Evolutionary conservation across 1,140 invertebrate species (phyloP), one percentile per base, ranked within the genome.

Genomic region (Gonatopus flavifemur): DNA sequence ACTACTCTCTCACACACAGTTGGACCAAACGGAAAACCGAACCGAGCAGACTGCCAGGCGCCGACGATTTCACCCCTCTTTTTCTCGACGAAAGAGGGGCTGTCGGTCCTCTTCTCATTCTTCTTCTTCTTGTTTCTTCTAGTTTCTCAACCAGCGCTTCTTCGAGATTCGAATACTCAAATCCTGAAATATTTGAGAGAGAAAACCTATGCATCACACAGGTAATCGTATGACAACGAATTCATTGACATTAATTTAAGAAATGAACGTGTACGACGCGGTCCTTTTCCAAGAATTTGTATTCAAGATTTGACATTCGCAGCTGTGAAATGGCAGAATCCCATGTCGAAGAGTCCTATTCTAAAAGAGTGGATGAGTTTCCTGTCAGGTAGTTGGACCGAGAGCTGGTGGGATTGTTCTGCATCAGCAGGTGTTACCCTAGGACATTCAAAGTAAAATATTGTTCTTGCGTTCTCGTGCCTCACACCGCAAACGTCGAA

Each of bases 11-110:
- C n/a, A n/a, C n/a, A n/a, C n/a, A n/a, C n/a, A n/a, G n/a, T 66
- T 52, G 51, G 64, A 59, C 57, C 39, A 53, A 56, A 61, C 57
- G 59, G 61, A 62, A 55, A 67, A 71, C 61, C 60, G 56, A 62
- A 64, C 56, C 47, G 64, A 71, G 57, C 65, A 74, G 72, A 73
- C 70, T 68, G 67, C 59, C 62, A 56, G 69, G 66, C 72, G 69
- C 68, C 70, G 55, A 58, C 50, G 28, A 58, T 64, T 62, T 58
- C 57, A 63, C 57, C 59, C 66, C 56, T 60, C 58, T 59, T 64
- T 44, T 38, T 32, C 30, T 52, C 33, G 20, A 30, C 8, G 15
- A 37, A n/a, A 35, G 31, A 44, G 46, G 30, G 50, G 33, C 42
- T 49, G 50, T 24, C 51, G 49, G 43, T 41, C 51, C 55, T 36